Percentiles rank a stretch among this genome's conserved stretches.
These are phyloP conservation scores for Rhynchopsitta pachyrhyncha DNA, from an alignment of 2,113 vertebrate genomes.

Conservation along the genomic window DNA sequence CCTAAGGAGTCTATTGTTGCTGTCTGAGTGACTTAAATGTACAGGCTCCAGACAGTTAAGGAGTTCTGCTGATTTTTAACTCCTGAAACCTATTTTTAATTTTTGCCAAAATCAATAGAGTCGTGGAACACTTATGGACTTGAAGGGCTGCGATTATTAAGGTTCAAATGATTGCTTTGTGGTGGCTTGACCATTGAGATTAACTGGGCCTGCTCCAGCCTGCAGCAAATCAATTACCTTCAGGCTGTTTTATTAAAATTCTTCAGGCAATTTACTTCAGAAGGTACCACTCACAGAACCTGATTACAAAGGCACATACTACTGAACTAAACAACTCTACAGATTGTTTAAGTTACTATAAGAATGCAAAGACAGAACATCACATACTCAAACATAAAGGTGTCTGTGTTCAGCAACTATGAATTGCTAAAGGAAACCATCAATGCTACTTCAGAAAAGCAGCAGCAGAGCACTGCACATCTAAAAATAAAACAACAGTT, in stretches of 20 bases:
- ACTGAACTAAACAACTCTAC: background rate
- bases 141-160: background rate
- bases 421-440: background rate
- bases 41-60: background rate
- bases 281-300: background rate
- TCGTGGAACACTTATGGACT: background rate
- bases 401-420: background rate
- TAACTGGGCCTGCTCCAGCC: background rate
- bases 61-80: background rate
- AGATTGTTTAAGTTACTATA: background rate
- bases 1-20: background rate
- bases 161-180: background rate
- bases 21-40: background rate
- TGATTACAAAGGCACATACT: background rate
- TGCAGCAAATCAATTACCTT: slow-evolving; percentile 4
- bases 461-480: background rate
- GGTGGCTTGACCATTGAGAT: background rate
- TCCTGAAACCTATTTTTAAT: background rate
- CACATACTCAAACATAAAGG: background rate
- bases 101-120: slow-evolving; percentile 6
- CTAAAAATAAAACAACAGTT: slow-evolving; percentile 18
- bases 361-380: background rate
- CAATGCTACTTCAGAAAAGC: background rate
- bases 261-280: slow-evolving; percentile 19
- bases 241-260: background rate